Evolutionary conservation across 2,797 vertebrate species (phyloP).

Genomic region (Dromococcyx pavoninus): DNA sequence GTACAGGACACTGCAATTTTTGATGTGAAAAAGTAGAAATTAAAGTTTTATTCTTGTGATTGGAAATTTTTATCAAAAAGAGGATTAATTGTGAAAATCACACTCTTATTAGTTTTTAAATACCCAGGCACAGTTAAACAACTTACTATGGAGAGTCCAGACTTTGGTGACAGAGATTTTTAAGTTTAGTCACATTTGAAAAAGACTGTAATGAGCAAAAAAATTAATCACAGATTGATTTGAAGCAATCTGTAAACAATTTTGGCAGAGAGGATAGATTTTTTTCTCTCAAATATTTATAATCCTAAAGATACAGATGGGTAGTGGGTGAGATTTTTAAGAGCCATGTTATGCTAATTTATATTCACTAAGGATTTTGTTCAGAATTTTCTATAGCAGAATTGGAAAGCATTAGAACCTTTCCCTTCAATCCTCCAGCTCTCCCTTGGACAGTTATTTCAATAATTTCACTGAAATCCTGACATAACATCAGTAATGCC

Average conservation of each 20-base stretch:
- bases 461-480: neutral
- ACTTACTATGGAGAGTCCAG: neutral
- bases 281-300: neutral
- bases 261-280: neutral
- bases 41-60: neutral
- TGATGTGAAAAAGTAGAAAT: neutral
- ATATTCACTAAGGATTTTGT: neutral
- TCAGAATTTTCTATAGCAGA: neutral
- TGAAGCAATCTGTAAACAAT: conserved; percentile 4
- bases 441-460: neutral
- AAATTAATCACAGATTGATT: neutral
- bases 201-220: neutral
- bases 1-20: neutral
- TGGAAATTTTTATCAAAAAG: neutral
- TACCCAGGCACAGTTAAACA: neutral
- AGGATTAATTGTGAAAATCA: neutral
- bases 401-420: neutral
- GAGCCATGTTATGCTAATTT: neutral
- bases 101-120: neutral
- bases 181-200: neutral
- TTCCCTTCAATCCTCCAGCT: neutral
- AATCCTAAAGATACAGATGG: conserved; percentile 40
- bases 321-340: conserved; percentile 49
- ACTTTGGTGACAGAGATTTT: neutral
- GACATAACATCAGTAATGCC: neutral